phyloP scores from a whole-genome alignment of 2,113 vertebrate genomes.

The Pelecanus crispus region DNA sequence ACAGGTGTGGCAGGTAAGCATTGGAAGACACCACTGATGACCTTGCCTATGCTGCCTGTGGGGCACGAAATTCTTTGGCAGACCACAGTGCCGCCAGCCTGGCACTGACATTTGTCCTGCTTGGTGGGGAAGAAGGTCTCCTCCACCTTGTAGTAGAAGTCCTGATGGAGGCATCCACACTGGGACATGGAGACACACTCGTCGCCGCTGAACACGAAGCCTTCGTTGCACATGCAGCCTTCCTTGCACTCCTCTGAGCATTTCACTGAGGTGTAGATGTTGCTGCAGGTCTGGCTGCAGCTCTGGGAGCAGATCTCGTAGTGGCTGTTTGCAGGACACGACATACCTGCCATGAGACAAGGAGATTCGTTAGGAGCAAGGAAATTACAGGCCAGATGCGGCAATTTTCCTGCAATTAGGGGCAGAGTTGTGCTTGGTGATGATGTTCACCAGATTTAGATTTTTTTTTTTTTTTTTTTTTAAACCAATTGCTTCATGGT shows the following conservation, averaged over 20 bases:
- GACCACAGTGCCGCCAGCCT: not conserved
- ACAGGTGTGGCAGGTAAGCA: not conserved
- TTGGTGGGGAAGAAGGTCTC: constrained; percentile 61
- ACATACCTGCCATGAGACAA: not conserved
- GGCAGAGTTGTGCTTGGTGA: accelerated
- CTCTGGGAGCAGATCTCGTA: not conserved
- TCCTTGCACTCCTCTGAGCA: not conserved
- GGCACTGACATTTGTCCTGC: constrained; percentile 45
- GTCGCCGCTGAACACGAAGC: constrained; percentile 63
- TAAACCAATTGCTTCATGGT: accelerated
- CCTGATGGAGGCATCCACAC: constrained; percentile 71
- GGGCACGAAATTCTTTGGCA: constrained; percentile 64
- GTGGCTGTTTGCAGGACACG: constrained; percentile 21
- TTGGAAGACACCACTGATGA: constrained; percentile 34
- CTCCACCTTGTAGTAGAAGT: constrained; percentile 58
- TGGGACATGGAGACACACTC: constrained; percentile 65
- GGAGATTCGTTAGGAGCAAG: not conserved
- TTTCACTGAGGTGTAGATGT: not conserved
- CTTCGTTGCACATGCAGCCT: not conserved
- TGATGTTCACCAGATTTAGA: not conserved
- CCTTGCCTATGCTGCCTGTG: constrained; percentile 6
- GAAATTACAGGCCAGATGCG: not conserved
- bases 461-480: not conserved
- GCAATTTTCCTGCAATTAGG: not conserved
- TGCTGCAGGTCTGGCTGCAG: not conserved